Conservation (phyloP, 37 sponge, comb jelly and placozoan species). For the Beroe ovata region DNA sequence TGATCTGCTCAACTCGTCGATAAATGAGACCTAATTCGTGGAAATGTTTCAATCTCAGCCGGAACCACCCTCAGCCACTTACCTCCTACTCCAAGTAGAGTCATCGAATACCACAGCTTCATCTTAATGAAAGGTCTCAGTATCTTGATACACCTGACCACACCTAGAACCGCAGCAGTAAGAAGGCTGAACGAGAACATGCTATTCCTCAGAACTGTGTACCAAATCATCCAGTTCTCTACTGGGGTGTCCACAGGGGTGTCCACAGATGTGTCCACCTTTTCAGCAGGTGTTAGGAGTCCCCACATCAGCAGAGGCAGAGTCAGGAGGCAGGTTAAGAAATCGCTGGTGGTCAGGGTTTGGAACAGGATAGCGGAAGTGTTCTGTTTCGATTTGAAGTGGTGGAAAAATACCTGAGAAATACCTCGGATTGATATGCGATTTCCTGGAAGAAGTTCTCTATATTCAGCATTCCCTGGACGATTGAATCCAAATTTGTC, state of each 20-base stretch:
- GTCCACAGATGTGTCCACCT: not conserved
- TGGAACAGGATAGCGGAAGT: slow-evolving; percentile 28
- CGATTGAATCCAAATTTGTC: too few species aligned
- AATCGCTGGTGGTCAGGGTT: slow-evolving; percentile 1
- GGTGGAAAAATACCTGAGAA: slow-evolving; percentile 7
- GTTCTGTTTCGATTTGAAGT: slow-evolving; percentile 14
- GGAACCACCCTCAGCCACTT: too few species aligned
- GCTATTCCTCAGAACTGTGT: not conserved
- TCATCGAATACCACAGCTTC: not conserved
- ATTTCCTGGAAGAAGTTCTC: too few species aligned
- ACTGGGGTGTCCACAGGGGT: not conserved
- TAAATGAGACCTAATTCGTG: too few species aligned
- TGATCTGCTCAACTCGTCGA: too few species aligned
- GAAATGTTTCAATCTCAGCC: too few species aligned
- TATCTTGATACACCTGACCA: slow-evolving; percentile 18
- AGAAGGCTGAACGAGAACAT: slow-evolving; percentile 16
- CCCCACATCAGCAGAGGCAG: not conserved
- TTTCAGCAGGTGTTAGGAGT: not conserved
- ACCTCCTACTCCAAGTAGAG: not conserved
- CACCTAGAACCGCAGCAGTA: slow-evolving; percentile 40
- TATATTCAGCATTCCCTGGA: too few species aligned
- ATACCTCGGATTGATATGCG: too few species aligned
- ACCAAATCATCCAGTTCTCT: not conserved
- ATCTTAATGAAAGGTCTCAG: slow-evolving; percentile 14
- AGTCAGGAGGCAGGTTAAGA: not conserved